phyloP scores from a whole-genome alignment of 2,888 invertebrate genomes.

The Thalpophila matura region DNA sequence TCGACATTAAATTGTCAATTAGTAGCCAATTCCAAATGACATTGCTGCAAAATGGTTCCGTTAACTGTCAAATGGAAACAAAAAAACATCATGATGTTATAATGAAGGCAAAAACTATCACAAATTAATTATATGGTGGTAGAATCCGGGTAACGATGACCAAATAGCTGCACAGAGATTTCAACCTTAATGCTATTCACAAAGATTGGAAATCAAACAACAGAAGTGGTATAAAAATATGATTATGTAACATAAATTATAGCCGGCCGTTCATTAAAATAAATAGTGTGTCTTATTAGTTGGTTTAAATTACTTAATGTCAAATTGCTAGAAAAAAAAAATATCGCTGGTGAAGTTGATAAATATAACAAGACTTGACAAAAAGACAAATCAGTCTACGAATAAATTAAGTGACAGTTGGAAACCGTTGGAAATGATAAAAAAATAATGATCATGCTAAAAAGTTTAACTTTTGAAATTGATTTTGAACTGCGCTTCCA shows the following conservation, averaged over 20 bases:
- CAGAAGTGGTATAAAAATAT: conserved; percentile 1
- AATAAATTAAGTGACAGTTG: conserved; percentile 18
- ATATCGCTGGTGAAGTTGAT: background rate
- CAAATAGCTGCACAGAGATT: conserved; percentile 29
- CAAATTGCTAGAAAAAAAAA: conserved; percentile 15
- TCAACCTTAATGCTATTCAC: conserved; percentile 41
- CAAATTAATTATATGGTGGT: conserved; percentile 58
- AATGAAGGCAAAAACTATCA: conserved; percentile 63
- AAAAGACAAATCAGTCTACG: conserved; percentile 17
- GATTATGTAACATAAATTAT: conserved; percentile 34
- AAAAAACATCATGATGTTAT: conserved; percentile 66
- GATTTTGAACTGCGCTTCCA: background rate
- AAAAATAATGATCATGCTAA: conserved; percentile 4
- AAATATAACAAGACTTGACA: conserved; percentile 1
- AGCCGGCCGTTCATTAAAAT: conserved; percentile 31
- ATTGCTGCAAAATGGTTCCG: conserved; percentile 57
- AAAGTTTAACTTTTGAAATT: background rate
- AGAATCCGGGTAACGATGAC: conserved; percentile 61
- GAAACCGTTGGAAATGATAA: background rate
- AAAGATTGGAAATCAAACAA: conserved; percentile 38
- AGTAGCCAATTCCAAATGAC: conserved; percentile 50
- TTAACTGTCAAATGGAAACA: conserved; percentile 59
- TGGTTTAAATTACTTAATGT: conserved; percentile 29
- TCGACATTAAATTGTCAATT: conserved; percentile 38
- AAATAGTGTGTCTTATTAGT: conserved; percentile 41